phyloP scores from a whole-genome alignment of 2,113 vertebrate species.

The Hypomesus transpacificus region DNA sequence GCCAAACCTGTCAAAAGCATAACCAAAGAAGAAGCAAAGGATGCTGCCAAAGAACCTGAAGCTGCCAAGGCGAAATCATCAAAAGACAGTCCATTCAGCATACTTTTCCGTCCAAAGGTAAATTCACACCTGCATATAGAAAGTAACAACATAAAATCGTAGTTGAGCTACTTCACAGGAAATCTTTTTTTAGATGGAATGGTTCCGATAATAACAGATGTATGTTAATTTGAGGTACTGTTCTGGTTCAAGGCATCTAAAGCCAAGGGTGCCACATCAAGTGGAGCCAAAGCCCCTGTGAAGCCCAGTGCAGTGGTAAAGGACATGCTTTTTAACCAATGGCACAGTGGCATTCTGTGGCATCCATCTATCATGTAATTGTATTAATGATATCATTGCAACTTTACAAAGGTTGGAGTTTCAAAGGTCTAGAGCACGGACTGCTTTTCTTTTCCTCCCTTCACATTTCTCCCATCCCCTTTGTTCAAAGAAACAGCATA shows the following conservation, averaged over 20 bases:
- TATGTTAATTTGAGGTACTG: constrained; percentile 62
- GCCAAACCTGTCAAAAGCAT: constrained; percentile 56
- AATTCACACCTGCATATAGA: neutral
- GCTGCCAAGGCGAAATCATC: constrained; percentile 66
- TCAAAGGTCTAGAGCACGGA: too few species aligned
- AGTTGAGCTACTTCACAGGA: too few species aligned
- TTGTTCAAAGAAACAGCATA: too few species aligned
- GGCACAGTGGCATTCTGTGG: constrained; percentile 20
- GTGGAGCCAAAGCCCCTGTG: constrained; percentile 41
- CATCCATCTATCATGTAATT: constrained; percentile 29
- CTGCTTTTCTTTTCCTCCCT: too few species aligned
- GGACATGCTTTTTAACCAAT: constrained; percentile 31
- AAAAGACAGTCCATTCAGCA: constrained; percentile 76
- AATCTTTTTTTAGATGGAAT: neutral
- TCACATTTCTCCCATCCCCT: too few species aligned
- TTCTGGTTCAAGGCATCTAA: constrained; percentile 36
- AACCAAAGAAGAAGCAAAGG: constrained; percentile 59
- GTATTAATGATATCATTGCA: constrained; percentile 15
- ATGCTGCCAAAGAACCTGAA: constrained; percentile 70
- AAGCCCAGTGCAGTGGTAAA: constrained; percentile 49
- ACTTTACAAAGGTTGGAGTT: neutral
- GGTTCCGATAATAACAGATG: constrained; percentile 37
- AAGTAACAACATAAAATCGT: too few species aligned
- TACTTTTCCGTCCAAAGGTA: constrained; percentile 91
- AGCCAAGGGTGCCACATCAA: constrained; percentile 34